Evolutionary conservation across 1,140 invertebrate species (phyloP), one percentile per base, ranked within the genome.

Genomic region (Babylonia areolata): DNA sequence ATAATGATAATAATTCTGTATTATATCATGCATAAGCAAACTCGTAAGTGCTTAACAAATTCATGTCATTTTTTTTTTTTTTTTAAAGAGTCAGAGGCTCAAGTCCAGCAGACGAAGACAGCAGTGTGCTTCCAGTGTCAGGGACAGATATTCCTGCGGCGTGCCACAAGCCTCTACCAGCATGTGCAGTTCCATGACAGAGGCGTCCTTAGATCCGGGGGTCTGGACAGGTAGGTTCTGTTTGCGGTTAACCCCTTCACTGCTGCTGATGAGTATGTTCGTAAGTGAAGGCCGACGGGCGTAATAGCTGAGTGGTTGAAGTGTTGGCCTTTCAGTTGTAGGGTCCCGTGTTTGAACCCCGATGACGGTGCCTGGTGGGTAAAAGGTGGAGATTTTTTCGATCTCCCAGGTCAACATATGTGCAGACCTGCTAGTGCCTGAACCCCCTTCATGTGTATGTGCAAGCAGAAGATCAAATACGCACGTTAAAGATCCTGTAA

Each of bases 51-150:
- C 6, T n/a, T 23, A 35, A 73, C 33, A 35, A 35, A 5, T 35
- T 73, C 15, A 69, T 69, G 58, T 9, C 23, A 0, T 31, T 73
- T 0, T 77, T 11, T 77, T 2, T 37, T 37, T 11, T 37, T 11
- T 35, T 11, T n/a, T n/a, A n/a, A n/a, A 37, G 75, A 77, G 17
- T 35, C 35, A 15, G 75, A 40, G 35, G 6, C 75, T 23, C 20
- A 28, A 23, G 3, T 6, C 23, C n/a, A 15, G 35, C 37, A 77
- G 75, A 40, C 75, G 11, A 77, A 40, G 17, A 20, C 23, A 23
- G 75, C 75, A 42, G 75, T 28, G 28, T 77, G 75, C 23, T 77
- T 77, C 37, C 75, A 77, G 35, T 77, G 75, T 28, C 75, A 77
- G 35, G 75, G 75, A 9, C 37, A 77, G 11, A 17, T 77, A 31